A percentile compares a stretch with the other conserved stretches of the same genome.
Conservation (phyloP, 2,797 vertebrate genomes). For the Lacerta viridis region DNA sequence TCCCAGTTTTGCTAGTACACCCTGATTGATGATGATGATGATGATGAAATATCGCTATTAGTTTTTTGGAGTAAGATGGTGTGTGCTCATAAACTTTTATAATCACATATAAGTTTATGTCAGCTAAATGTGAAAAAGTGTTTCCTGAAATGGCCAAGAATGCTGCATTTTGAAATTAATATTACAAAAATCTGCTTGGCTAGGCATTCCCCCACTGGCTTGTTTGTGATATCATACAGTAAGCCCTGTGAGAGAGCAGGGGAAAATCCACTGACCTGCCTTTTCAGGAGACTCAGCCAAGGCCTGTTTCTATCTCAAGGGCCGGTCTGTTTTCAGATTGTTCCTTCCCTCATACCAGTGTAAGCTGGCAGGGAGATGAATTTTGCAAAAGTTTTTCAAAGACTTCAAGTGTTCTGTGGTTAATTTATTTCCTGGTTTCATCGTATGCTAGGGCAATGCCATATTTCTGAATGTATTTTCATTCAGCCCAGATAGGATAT, state of each 20-base stretch:
- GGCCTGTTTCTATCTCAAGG: background rate
- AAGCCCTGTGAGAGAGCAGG: background rate
- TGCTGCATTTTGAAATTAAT: background rate
- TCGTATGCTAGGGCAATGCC: too few species aligned
- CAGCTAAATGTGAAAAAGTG: background rate
- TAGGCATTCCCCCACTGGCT: background rate
- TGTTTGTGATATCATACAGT: background rate
- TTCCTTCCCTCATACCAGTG: background rate
- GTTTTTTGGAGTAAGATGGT: background rate
- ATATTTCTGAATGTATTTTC: too few species aligned
- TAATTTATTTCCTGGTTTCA: too few species aligned
- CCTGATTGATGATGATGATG: background rate
- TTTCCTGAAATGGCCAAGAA: background rate
- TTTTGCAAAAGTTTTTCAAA: background rate
- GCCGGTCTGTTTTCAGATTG: background rate
- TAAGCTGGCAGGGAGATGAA: background rate
- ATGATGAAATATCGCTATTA: background rate
- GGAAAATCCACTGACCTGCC: background rate
- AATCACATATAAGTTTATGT: background rate
- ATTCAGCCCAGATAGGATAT: background rate
- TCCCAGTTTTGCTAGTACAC: background rate
- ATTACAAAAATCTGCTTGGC: background rate
- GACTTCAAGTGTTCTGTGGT: too few species aligned
- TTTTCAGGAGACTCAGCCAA: background rate
- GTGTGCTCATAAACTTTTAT: background rate